A percentile compares a stretch with the other conserved stretches of the same genome.
Conservation (phyloP, 53 echinoderm and acorn worm genomes). For the Mesocentrotus franciscanus region DNA sequence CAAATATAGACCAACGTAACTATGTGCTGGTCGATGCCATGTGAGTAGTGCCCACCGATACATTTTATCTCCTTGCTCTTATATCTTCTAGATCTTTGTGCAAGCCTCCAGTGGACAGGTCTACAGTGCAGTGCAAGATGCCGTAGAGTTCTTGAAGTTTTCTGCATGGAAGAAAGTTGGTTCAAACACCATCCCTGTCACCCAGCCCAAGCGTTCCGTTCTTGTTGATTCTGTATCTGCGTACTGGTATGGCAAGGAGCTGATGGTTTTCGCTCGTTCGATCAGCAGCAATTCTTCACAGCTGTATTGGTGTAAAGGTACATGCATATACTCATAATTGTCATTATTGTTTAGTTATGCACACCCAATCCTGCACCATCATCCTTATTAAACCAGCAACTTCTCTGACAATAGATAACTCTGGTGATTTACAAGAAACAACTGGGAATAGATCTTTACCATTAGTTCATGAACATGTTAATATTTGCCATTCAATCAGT, state of each 20-base stretch:
- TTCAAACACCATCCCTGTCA: neutral
- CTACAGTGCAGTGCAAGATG: constrained; percentile 67
- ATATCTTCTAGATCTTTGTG: constrained; percentile 57
- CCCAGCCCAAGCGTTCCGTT: neutral
- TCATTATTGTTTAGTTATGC: too few relatives aligned
- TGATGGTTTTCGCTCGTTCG: constrained; percentile 72
- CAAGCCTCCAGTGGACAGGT: constrained; percentile 79
- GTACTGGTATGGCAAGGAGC: constrained; percentile 56
- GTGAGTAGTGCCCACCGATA: neutral
- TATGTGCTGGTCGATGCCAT: too few relatives aligned
- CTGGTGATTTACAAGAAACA: too few relatives aligned
- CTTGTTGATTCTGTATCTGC: constrained; percentile 63
- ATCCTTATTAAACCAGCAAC: too few relatives aligned
- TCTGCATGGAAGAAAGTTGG: constrained; percentile 69
- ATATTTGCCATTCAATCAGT: too few relatives aligned
- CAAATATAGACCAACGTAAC: too few relatives aligned
- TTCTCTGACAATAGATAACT: too few relatives aligned
- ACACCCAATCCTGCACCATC: too few relatives aligned
- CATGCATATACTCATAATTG: neutral
- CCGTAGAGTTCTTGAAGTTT: constrained; percentile 45
- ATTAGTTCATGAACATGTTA: too few relatives aligned
- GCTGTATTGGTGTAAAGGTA: constrained; percentile 61
- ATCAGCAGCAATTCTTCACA: constrained; percentile 32
- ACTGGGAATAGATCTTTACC: too few relatives aligned
- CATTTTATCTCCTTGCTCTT: neutral